A percentile compares a stretch with the other conserved stretches of the same genome.
Conservation (phyloP, 2,797 vertebrate species). For the Decapterus maruadsi region DNA sequence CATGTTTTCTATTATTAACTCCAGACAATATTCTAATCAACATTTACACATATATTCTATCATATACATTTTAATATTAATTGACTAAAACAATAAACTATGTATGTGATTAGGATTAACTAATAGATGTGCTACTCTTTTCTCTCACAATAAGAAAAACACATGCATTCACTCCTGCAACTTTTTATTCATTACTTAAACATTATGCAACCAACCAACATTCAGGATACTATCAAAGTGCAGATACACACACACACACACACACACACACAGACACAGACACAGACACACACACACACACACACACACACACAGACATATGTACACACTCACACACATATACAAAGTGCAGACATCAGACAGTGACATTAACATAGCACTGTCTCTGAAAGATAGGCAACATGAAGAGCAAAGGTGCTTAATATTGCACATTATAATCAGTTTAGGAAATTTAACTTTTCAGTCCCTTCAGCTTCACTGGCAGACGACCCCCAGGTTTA, state of each 20-base stretch:
- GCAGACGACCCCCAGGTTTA: background rate
- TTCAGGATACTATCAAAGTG: slow-evolving; percentile 23
- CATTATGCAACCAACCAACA: slow-evolving; percentile 55
- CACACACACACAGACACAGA: slow-evolving; percentile 1
- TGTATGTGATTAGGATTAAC: background rate
- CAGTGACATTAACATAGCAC: slow-evolving; percentile 66
- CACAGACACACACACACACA: slow-evolving; percentile 15
- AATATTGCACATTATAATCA: slow-evolving; percentile 90
- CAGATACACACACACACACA: background rate
- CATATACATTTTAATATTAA: background rate
- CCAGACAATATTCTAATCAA: background rate
- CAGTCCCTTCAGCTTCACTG: slow-evolving; percentile 58
- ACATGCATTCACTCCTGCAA: slow-evolving; percentile 26
- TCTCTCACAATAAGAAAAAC: background rate
- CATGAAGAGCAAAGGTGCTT: slow-evolving; percentile 73
- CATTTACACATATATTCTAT: background rate
- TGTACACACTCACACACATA: slow-evolving; percentile 25
- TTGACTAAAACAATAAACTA: background rate
- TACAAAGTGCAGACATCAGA: slow-evolving; percentile 74
- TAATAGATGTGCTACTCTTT: no score
- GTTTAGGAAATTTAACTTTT: slow-evolving; percentile 56
- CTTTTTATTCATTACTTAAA: slow-evolving; percentile 68
- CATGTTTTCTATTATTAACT: background rate
- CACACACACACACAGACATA: slow-evolving; percentile 30
- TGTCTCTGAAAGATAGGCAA: slow-evolving; percentile 72